Base-by-base conservation (phyloP, 2,797 vertebrate species). In the Labroides dimidiatus region DNA sequence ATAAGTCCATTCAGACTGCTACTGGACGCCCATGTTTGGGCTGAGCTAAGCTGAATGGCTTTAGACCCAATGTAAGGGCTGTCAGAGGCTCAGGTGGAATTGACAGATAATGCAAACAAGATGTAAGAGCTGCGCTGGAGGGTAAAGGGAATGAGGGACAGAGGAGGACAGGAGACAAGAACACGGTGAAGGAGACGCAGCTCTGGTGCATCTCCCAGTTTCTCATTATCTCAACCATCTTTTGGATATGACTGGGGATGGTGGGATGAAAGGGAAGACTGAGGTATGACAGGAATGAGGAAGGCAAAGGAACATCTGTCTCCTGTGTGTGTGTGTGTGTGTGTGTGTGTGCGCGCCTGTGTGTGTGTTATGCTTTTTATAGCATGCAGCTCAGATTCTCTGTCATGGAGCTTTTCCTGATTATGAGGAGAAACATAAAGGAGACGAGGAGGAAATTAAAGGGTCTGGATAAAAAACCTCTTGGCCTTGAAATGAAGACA, bases 391-490 rank as follows among this genome's bases (percentile, higher is more conserved):
- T 88, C 75, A 86, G 67, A 81, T 80, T 84, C 84, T 56, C 74
- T 78, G 83, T 85, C 81, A 88, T 23, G 64, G 82, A 91, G 89
- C 73, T 91, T 89, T 92, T 75, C 68, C 77, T 55, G 86, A 93
- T 93, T 92, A 93, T 61, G 79, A 84, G 71, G 21, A 85, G 75
- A 84, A 87, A 86, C 81, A 93, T 91, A 78, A 88, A 51, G 83
- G 74, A 84, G 77, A 82, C 70, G 9, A 86, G 90, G 90, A 93
- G 91, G 93, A 94, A 93, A 93, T 93, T 65, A 93, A 93, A 90
- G 74, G 77, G 84, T 80, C 79, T 80, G 68, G 68, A 79, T 68
- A 65, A 78, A 82, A 86, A 84, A 76, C 81, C 77, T 55, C 54
- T 36, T 67, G 75, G 75, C 67, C 72, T 76, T 17, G 4, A 48